A percentile compares a stretch with the other conserved stretches of the same genome.
Conservation (phyloP, 2,113 vertebrate genomes). For the Atractosteus spatula region DNA sequence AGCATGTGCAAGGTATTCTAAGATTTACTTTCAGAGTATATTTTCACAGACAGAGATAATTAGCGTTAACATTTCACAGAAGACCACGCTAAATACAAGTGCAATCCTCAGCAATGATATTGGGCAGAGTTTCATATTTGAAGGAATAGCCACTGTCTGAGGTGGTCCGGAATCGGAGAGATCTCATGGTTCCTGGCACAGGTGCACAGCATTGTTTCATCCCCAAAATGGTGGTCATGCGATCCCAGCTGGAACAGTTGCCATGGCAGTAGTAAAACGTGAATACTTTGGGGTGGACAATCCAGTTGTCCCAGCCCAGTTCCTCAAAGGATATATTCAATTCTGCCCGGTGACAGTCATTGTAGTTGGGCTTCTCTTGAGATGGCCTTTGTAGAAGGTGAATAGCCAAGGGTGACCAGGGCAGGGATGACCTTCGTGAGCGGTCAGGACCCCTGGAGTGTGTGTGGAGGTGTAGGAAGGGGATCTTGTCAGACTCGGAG, state of each 20-base stretch:
- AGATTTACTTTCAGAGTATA: neutral
- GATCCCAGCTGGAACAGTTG: slow-evolving; percentile 64
- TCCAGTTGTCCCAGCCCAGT: slow-evolving; percentile 91
- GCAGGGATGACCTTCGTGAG: slow-evolving; percentile 55
- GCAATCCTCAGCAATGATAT: slow-evolving; percentile 85
- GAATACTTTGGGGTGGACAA: slow-evolving; percentile 80
- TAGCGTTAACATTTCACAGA: neutral
- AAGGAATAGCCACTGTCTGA: slow-evolving; percentile 87
- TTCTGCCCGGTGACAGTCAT: slow-evolving; percentile 71
- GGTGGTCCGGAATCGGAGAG: slow-evolving; percentile 82
- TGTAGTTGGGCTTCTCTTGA: slow-evolving; percentile 43
- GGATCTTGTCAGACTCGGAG: slow-evolving; percentile 60
- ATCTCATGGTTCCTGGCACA: slow-evolving; percentile 78
- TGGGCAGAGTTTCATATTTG: slow-evolving; percentile 84
- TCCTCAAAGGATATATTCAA: slow-evolving; percentile 87
- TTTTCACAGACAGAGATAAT: neutral
- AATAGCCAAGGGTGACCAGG: slow-evolving; percentile 76
- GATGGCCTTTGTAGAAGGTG: slow-evolving; percentile 74
- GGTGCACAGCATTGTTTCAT: slow-evolving; percentile 83
- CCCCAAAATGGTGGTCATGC: slow-evolving; percentile 59
- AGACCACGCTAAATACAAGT: slow-evolving; percentile 68
- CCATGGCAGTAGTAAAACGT: slow-evolving; percentile 88
- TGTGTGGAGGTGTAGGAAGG: slow-evolving; percentile 76
- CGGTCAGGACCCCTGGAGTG: slow-evolving; percentile 45
- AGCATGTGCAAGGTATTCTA: no score